phyloP scores from a whole-genome alignment of 1,140 invertebrate genomes.

The Bemisia tabaci region DNA sequence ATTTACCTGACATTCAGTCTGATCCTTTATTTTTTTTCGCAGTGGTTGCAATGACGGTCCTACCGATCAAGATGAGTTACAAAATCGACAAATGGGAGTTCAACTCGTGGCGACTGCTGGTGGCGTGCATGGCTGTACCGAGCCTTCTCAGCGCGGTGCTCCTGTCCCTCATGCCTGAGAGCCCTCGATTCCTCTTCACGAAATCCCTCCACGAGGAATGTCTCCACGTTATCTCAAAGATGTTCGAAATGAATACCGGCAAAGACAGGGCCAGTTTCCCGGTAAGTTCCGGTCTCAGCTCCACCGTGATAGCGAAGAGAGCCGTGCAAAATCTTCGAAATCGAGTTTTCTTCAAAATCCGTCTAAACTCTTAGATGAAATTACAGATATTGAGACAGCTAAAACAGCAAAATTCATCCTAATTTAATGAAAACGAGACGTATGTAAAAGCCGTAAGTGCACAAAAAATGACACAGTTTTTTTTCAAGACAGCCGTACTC shows the following conservation, averaged over 20 bases:
- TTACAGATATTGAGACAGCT: too few species aligned
- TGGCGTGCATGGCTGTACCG: slow-evolving; percentile 40
- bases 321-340: too few species aligned
- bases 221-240: slow-evolving; percentile 39
- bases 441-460: too few species aligned
- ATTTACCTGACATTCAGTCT: not conserved
- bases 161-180: slow-evolving; percentile 48
- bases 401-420: too few species aligned
- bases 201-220: slow-evolving; percentile 44
- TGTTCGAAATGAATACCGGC: slow-evolving; percentile 45
- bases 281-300: slow-evolving; percentile 29
- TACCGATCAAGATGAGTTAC: slow-evolving; percentile 7
- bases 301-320: too few species aligned
- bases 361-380: too few species aligned
- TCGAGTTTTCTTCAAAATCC: too few species aligned
- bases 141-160: slow-evolving; percentile 37
- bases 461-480: too few species aligned
- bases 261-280: slow-evolving; percentile 34
- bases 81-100: slow-evolving; percentile 32
- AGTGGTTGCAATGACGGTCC: slow-evolving; percentile 41
- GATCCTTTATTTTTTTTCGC: not conserved
- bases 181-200: slow-evolving; percentile 57
- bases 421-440: too few species aligned
- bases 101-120: slow-evolving; percentile 49
- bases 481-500: too few species aligned